phyloP scores from a whole-genome alignment of 2,113 vertebrate species.

The Melanerpes aurifrons region DNA sequence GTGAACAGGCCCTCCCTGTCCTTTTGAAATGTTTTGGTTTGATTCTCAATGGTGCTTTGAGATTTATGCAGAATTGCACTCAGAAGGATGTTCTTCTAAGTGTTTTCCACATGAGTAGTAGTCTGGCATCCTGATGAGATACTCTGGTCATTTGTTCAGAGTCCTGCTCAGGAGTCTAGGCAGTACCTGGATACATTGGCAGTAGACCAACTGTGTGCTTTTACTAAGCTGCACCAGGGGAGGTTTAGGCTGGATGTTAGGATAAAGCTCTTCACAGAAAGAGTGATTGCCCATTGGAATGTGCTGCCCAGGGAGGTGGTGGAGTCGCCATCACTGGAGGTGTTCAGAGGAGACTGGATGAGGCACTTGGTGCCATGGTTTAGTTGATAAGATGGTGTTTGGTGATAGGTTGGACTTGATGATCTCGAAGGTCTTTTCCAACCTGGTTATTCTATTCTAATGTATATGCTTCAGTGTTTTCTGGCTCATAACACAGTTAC shows the following conservation, averaged over 20 bases:
- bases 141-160: not conserved
- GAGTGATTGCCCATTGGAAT: no score
- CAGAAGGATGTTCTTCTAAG: not conserved
- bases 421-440: no score
- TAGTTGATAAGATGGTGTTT: no score
- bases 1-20: not conserved
- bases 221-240: not conserved
- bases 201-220: not conserved
- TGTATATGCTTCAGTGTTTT: not conserved
- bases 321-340: no score
- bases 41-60: not conserved
- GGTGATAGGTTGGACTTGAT: no score
- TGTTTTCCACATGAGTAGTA: not conserved
- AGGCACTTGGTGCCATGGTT: no score
- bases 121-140: not conserved
- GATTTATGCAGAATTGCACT: not conserved
- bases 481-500: not conserved
- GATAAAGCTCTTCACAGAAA: no score
- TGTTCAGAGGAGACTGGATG: no score
- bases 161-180: not conserved
- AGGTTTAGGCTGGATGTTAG: no score
- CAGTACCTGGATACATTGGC: not conserved
- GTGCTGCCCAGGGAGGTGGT: no score
- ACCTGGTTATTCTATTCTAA: not conserved
- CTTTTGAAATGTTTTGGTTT: not conserved